These are phyloP conservation scores for Anthophora plumipes DNA, from an alignment of 2,888 invertebrate genomes.

Conservation along the genomic window DNA sequence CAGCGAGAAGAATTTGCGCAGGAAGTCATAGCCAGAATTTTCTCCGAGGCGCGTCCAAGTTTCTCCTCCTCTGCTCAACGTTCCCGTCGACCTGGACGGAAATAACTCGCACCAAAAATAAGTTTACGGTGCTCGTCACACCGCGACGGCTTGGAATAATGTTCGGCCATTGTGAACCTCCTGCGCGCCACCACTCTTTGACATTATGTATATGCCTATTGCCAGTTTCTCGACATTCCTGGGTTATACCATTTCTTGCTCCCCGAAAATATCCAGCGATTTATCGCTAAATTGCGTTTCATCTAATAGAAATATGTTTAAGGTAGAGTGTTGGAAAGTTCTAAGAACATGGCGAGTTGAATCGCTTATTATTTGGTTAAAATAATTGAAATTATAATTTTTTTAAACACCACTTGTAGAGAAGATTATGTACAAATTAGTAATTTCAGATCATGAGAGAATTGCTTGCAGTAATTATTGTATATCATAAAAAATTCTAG, in stretches of 20 bases:
- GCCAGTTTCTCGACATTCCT: neutral
- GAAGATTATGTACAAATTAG: too few species aligned
- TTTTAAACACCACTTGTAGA: too few species aligned
- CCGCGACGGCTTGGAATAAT: constrained; percentile 77
- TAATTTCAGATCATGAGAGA: too few species aligned
- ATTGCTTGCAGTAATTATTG: too few species aligned
- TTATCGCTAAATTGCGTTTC: neutral
- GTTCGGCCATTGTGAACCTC: constrained; percentile 73
- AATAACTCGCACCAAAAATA: constrained; percentile 81
- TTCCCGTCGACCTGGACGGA: constrained; percentile 68
- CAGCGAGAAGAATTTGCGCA: constrained; percentile 19
- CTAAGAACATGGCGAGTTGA: too few species aligned
- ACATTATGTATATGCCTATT: neutral
- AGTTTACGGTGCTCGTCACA: constrained; percentile 77
- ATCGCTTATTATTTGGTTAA: too few species aligned
- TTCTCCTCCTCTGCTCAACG: constrained; percentile 61
- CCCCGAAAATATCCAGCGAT: too few species aligned
- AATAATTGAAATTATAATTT: too few species aligned
- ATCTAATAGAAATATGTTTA: too few species aligned
- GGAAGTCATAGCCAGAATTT: constrained; percentile 57
- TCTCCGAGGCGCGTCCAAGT: constrained; percentile 56
- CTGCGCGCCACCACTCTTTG: neutral
- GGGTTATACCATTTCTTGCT: too few species aligned
- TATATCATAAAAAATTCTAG: too few species aligned
- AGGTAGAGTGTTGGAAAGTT: too few species aligned